Evolutionary conservation across 2,797 vertebrate species (phyloP).

Genomic region (Hybognathus amarus): DNA sequence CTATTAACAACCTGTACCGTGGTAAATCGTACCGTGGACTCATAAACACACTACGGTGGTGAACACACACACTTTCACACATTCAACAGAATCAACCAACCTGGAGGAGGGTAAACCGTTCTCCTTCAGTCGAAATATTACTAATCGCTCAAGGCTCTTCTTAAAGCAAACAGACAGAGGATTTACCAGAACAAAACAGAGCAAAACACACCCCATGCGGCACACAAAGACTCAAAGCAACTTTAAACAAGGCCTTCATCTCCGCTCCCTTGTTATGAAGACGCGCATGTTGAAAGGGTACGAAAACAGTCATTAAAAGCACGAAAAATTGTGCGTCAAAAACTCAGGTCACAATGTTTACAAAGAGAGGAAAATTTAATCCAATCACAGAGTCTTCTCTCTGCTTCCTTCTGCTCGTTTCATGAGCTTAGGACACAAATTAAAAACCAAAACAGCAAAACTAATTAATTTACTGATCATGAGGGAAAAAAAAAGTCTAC

Average conservation of each 20-base stretch:
- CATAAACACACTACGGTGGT: not conserved
- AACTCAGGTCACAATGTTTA: slow-evolving; percentile 81
- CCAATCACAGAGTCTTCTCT: slow-evolving; percentile 74
- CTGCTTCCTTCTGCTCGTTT: slow-evolving; percentile 77
- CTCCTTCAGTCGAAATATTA: slow-evolving; percentile 64
- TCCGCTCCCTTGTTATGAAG: slow-evolving; percentile 71
- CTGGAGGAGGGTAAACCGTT: slow-evolving; percentile 51
- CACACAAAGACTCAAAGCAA: slow-evolving; percentile 79
- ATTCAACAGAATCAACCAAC: slow-evolving; percentile 54
- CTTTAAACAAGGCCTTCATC: slow-evolving; percentile 79
- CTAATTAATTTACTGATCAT: slow-evolving; percentile 80
- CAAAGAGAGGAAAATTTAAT: slow-evolving; percentile 77
- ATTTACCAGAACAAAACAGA: slow-evolving; percentile 80
- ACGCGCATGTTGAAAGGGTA: slow-evolving; percentile 72
- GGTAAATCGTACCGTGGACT: slow-evolving; percentile 1
- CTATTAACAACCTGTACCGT: not conserved
- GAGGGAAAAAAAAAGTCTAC: slow-evolving; percentile 65
- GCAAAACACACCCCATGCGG: slow-evolving; percentile 72
- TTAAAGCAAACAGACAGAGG: slow-evolving; percentile 74
- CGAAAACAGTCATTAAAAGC: slow-evolving; percentile 73
- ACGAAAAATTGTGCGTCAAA: slow-evolving; percentile 74
- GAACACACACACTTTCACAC: slow-evolving; percentile 17
- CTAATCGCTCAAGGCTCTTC: slow-evolving; percentile 79
- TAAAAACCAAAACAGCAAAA: slow-evolving; percentile 75
- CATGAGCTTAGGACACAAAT: slow-evolving; percentile 79